Conservation (phyloP, 2,113 vertebrate species). For the Melanerpes formicivorus region DNA sequence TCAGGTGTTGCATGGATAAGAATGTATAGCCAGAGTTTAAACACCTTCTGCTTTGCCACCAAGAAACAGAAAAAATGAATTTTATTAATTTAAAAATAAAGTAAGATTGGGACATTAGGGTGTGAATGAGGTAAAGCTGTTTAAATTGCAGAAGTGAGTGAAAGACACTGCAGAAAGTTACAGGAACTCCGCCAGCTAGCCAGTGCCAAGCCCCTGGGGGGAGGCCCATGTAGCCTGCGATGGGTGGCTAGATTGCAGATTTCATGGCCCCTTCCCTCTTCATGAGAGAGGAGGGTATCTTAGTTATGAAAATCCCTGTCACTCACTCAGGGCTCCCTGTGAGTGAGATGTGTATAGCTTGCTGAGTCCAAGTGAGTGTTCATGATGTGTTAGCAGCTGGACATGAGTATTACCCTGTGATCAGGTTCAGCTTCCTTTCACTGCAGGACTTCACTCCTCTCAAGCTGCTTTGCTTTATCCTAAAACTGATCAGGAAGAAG, state of each 20-base stretch:
- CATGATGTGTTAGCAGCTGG: fast-evolving
- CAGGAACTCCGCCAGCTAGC: background rate
- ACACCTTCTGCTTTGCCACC: background rate
- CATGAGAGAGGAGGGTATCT: background rate
- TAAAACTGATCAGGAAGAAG: background rate
- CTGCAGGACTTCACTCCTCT: background rate
- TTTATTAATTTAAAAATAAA: background rate
- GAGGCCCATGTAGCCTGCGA: background rate
- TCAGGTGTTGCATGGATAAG: background rate
- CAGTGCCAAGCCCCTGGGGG: background rate
- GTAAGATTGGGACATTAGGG: background rate
- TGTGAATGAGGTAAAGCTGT: background rate
- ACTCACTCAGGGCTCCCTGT: background rate
- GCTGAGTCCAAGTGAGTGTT: background rate
- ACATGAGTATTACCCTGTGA: background rate
- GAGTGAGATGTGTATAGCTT: background rate
- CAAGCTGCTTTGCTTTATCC: background rate
- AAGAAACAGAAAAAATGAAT: background rate
- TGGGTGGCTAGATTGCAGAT: background rate
- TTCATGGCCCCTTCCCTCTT: background rate
- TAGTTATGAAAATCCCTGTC: background rate
- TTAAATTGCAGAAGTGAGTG: background rate
- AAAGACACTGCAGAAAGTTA: background rate
- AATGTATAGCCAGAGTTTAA: background rate
- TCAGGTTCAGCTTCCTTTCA: background rate